Evolutionary conservation across 2,113 vertebrate genomes (phyloP).

Genomic region (Pandion haliaetus): DNA sequence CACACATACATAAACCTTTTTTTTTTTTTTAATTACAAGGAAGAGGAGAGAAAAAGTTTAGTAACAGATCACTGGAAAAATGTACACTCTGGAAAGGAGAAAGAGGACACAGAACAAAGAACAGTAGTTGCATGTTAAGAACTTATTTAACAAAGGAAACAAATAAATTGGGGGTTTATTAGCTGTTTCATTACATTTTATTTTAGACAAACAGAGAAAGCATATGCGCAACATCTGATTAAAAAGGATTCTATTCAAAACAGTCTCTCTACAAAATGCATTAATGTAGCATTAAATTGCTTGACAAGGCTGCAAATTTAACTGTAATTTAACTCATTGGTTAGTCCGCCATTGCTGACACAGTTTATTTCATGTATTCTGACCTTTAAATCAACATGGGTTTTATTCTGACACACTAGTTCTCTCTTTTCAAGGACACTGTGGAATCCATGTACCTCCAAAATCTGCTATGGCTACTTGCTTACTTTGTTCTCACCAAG

Average conservation of each 20-base stretch:
- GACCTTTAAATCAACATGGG: constrained; percentile 62
- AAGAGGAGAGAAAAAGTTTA: constrained; percentile 42
- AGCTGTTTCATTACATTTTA: constrained; percentile 80
- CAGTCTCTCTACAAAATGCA: constrained; percentile 65
- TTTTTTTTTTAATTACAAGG: constrained; percentile 19
- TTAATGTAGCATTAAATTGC: constrained; percentile 68
- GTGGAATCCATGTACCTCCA: not conserved
- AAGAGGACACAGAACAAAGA: constrained; percentile 55
- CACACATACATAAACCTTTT: not conserved
- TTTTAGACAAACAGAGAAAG: constrained; percentile 74
- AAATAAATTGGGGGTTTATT: constrained; percentile 75
- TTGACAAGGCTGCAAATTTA: constrained; percentile 68
- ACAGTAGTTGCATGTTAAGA: constrained; percentile 45
- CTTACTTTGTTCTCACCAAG: not conserved
- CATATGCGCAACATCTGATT: constrained; percentile 70
- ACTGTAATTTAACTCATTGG: constrained; percentile 64
- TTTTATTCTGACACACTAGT: constrained; percentile 43
- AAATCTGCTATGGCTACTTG: constrained; percentile 10
- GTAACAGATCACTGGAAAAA: constrained; percentile 1
- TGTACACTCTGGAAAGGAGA: constrained; percentile 51
- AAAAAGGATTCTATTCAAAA: constrained; percentile 71
- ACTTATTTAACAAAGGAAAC: constrained; percentile 67
- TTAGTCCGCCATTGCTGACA: constrained; percentile 68
- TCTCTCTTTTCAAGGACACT: constrained; percentile 38
- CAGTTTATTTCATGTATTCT: constrained; percentile 58